A percentile compares a stretch with the other conserved stretches of the same genome.
These are phyloP conservation scores for Euura lappo DNA, from an alignment of 1,140 invertebrate genomes.

Conservation along the genomic window DNA sequence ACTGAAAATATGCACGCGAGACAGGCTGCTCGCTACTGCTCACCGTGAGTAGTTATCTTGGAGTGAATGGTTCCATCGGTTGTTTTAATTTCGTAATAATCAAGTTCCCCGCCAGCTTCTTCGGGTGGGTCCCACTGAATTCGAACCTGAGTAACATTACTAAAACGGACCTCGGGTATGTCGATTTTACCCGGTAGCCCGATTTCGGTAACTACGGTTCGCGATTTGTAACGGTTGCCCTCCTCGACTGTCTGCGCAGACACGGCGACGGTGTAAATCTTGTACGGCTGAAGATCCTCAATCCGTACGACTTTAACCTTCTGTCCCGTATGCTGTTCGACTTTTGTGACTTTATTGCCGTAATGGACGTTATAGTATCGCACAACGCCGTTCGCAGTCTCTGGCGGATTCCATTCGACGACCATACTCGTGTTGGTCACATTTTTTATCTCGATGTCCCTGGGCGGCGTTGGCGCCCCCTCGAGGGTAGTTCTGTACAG, in stretches of 20 bases:
- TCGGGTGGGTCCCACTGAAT: conserved; percentile 67
- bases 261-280: background rate
- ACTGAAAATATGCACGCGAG: too few species aligned
- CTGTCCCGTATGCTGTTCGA: conserved; percentile 25
- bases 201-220: conserved; percentile 60
- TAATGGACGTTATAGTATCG: conserved; percentile 73
- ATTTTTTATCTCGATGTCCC: conserved; percentile 64
- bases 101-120: conserved; percentile 66
- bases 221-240: conserved; percentile 27
- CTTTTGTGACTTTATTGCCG: conserved; percentile 32
- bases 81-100: conserved; percentile 63
- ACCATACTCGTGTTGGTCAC: conserved; percentile 71
- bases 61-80: conserved; percentile 44
- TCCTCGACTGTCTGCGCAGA: background rate
- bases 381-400: conserved; percentile 75
- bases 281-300: background rate
- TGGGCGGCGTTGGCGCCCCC: conserved; percentile 67
- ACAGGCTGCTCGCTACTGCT: background rate
- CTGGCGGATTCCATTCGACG: conserved; percentile 74
- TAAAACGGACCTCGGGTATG: conserved; percentile 57
- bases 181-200: conserved; percentile 64
- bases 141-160: conserved; percentile 57
- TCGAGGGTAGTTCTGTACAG: conserved; percentile 75
- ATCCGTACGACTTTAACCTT: background rate
- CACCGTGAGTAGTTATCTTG: conserved; percentile 32